These are phyloP conservation scores for Mamestra brassicae DNA, from an alignment of 2,888 invertebrate genomes.

Conservation along the genomic window DNA sequence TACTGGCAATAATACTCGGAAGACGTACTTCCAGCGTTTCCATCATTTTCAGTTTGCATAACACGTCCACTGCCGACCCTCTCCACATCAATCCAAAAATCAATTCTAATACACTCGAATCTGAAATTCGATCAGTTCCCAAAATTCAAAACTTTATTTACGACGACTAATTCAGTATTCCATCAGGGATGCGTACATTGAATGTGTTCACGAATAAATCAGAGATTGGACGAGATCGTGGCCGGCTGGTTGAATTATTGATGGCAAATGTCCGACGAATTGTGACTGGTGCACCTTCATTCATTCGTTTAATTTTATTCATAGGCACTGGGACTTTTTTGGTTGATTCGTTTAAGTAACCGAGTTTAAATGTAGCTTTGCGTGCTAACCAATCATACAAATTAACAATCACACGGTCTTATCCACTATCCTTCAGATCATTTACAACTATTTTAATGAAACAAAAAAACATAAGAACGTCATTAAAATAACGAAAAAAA, in stretches of 20 bases:
- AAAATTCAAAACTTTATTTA: constrained; percentile 62
- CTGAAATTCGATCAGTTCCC: constrained; percentile 47
- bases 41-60: background rate
- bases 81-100: constrained; percentile 15
- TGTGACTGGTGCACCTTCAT: constrained; percentile 67
- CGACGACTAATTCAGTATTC: constrained; percentile 61
- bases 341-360: constrained; percentile 8
- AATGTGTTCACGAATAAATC: constrained; percentile 67
- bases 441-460: too few species aligned
- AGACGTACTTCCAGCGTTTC: too few species aligned
- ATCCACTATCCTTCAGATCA: too few species aligned
- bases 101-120: constrained; percentile 42
- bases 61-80: background rate
- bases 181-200: constrained; percentile 57
- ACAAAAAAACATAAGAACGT: too few species aligned
- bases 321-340: constrained; percentile 31
- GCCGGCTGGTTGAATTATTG: constrained; percentile 67
- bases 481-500: too few species aligned
- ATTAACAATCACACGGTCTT: too few species aligned
- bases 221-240: constrained; percentile 63
- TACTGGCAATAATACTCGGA: too few species aligned
- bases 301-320: constrained; percentile 58
- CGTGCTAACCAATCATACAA: too few species aligned
- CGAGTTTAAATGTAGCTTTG: background rate
- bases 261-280: constrained; percentile 67